Conservation (phyloP, 2,888 invertebrate species). For the Eupithecia exiguata region DNA sequence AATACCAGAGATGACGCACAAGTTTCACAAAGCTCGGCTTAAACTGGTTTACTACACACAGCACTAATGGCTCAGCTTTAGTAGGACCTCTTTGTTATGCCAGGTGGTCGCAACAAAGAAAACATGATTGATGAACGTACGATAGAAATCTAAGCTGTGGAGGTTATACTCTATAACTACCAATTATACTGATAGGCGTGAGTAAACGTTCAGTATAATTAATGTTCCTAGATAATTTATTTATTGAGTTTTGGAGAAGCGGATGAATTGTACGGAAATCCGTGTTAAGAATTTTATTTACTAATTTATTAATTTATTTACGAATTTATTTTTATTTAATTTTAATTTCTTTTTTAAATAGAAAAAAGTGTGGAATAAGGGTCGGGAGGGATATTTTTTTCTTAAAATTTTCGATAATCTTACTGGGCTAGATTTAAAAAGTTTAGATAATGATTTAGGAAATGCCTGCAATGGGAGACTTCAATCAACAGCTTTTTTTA, state of each 20-base stretch:
- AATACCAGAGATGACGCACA: slow-evolving; percentile 30
- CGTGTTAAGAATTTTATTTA: neutral
- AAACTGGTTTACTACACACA: slow-evolving; percentile 18
- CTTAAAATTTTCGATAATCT: no score
- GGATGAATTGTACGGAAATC: neutral
- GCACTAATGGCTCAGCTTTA: slow-evolving; percentile 1
- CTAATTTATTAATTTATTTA: no score
- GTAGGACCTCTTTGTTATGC: slow-evolving; percentile 30
- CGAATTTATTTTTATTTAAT: no score
- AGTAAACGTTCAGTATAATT: slow-evolving; percentile 17
- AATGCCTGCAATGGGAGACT: no score
- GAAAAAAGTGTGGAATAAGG: no score
- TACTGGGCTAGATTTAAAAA: no score
- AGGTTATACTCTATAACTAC: slow-evolving; percentile 16
- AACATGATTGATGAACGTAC: slow-evolving; percentile 40
- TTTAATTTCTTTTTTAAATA: no score
- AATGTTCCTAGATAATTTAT: slow-evolving; percentile 22
- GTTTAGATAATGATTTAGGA: no score
- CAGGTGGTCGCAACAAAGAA: slow-evolving; percentile 28
- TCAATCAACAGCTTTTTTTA: no score
- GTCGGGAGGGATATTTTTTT: no score
- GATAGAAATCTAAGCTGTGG: slow-evolving; percentile 31
- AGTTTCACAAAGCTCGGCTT: slow-evolving; percentile 18
- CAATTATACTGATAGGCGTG: slow-evolving; percentile 17
- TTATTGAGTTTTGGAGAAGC: neutral